Conservation (phyloP, 2,113 vertebrate species). For the Heterotilapia buettikoferi region DNA sequence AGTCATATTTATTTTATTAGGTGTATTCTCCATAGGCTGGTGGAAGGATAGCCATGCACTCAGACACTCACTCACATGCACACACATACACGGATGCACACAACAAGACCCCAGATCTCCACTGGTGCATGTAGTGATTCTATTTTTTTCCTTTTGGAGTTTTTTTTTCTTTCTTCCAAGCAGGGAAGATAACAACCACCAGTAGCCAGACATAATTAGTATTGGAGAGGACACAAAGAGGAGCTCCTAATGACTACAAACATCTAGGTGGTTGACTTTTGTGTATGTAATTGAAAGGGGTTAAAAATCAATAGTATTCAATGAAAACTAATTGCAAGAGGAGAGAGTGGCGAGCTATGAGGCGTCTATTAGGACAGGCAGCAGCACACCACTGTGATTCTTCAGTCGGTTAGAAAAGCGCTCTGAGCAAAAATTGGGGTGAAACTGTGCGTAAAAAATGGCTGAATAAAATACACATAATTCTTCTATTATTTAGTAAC, state of each 20-base stretch:
- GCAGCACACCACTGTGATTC: conserved; percentile 40
- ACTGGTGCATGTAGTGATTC: conserved; percentile 71
- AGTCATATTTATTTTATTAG: conserved; percentile 75
- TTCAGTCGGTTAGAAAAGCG: conserved; percentile 64
- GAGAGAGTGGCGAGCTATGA: conserved; percentile 41
- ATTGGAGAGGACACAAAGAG: conserved; percentile 74
- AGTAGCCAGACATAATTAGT: conserved; percentile 74
- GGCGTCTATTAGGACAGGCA: conserved; percentile 54
- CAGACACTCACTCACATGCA: conserved; percentile 48
- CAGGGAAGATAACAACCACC: conserved; percentile 55
- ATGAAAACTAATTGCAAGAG: conserved; percentile 74
- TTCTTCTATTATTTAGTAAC: conserved; percentile 76
- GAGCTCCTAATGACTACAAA: conserved; percentile 72
- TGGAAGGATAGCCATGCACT: conserved; percentile 59
- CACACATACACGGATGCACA: conserved; percentile 30
- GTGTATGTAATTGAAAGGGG: conserved; percentile 72
- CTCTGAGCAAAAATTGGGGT: conserved; percentile 68
- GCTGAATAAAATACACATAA: conserved; percentile 66
- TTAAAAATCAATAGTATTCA: conserved; percentile 74
- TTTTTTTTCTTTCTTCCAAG: conserved; percentile 32
- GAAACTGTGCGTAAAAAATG: conserved; percentile 74
- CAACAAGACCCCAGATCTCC: conserved; percentile 59
- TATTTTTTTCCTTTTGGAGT: conserved; percentile 51
- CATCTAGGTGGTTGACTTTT: conserved; percentile 70
- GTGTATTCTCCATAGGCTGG: conserved; percentile 63